Evolutionary conservation across 2,113 vertebrate genomes (phyloP).

Genomic region (Plecturocebus donacophilus): DNA sequence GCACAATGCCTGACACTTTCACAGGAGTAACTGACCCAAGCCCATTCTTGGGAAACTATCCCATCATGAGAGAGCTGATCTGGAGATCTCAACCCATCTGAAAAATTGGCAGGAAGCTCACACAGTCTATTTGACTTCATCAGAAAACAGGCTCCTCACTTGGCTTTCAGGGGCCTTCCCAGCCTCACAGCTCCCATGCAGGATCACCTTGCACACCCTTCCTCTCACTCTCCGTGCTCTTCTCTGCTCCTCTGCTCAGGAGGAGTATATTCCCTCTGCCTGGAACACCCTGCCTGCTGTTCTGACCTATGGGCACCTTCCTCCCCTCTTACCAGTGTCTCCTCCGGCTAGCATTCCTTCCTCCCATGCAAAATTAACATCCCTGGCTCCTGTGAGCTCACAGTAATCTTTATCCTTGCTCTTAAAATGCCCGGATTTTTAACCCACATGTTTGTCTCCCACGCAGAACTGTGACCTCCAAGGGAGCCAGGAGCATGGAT

Average conservation of each 20-base stretch:
- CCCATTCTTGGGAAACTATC: no score
- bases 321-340: background rate
- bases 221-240: fast-evolving
- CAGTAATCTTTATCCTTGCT: fast-evolving
- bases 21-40: fast-evolving
- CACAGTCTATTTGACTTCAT: fast-evolving
- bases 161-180: fast-evolving
- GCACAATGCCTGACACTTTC: background rate
- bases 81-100: background rate
- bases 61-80: no score
- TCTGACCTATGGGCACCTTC: fast-evolving
- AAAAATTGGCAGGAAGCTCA: background rate
- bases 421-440: background rate
- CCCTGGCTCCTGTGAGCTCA: background rate
- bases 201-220: fast-evolving
- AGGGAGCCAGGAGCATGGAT: fast-evolving
- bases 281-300: background rate
- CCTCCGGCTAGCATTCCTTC: background rate
- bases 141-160: background rate
- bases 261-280: fast-evolving
- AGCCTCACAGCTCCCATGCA: no score
- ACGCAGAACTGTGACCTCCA: fast-evolving
- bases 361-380: fast-evolving
- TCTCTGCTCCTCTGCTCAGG: fast-evolving
- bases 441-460: fast-evolving